These are phyloP conservation scores for Tapirus indicus DNA, from an alignment of 2,797 vertebrate genomes.

Conservation along the genomic window DNA sequence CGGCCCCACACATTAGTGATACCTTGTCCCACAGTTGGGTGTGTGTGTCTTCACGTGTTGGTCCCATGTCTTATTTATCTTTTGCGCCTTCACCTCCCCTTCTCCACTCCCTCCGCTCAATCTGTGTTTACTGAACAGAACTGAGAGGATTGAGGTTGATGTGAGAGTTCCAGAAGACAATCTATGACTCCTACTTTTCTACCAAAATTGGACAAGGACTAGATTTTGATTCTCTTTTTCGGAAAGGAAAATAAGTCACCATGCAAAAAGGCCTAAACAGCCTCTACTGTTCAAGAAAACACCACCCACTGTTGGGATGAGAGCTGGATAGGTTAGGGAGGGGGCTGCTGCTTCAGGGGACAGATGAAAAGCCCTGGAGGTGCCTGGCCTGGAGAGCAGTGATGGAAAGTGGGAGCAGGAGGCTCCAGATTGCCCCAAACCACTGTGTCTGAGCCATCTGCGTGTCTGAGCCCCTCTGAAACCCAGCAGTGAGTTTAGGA, in stretches of 20 bases:
- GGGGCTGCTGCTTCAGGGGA: neutral
- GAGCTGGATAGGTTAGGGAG: neutral
- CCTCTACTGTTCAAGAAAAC: neutral
- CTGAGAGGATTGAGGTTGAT: neutral
- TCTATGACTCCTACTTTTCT: neutral
- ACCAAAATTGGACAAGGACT: neutral
- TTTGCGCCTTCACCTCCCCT: too few relatives aligned
- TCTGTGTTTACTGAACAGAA: neutral
- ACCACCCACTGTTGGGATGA: neutral
- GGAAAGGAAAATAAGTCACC: neutral
- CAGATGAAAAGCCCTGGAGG: neutral
- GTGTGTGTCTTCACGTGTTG: neutral
- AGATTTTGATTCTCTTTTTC: neutral
- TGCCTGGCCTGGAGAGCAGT: neutral
- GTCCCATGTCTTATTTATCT: neutral
- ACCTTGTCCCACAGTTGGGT: rapidly evolving
- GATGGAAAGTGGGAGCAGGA: neutral
- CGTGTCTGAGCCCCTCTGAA: neutral
- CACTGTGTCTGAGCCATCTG: neutral
- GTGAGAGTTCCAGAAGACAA: neutral
- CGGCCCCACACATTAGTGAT: neutral
- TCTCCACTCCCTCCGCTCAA: neutral
- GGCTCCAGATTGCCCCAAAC: neutral
- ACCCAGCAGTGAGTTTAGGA: neutral
- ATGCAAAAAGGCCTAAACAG: neutral